Evolutionary conservation across 2,797 vertebrate genomes (phyloP), one percentile per base, ranked within the genome.

Genomic region (Champsocephalus esox): DNA sequence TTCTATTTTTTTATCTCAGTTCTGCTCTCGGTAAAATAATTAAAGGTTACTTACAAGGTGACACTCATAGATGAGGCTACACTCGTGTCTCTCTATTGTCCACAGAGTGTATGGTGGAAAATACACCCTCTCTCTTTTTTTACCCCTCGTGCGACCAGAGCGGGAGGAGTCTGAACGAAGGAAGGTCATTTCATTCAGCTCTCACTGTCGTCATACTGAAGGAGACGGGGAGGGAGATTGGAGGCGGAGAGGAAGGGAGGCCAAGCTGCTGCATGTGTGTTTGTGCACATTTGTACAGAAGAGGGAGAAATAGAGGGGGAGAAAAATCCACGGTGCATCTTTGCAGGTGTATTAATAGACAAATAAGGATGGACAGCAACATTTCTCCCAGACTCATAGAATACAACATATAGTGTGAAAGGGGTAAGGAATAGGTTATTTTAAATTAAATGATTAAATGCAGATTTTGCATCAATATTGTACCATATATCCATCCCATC

Each of bases 171-270:
- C 87, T 74, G 75, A 21, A 21, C 21, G 21, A 44, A 81, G 72
- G 87, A 92, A 92, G 89, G 85, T 92, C 91, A 90, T 85, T 92
- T 92, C 91, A 94, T 94, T 94, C 91, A 94, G 77, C 72, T 65
- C 73, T 80, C 21, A 61, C 84, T 93, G 90, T 78, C 88, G 82
- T 93, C 90, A 91, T 70, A 84, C 80, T 70, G 78, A 84, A 84
- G 70, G 76, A 87, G 84, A 85, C 66, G 24, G 80, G 72, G 75
- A 77, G 77, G 80, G 85, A 77, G 73, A 56, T 56, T 56, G 52
- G 66, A 66, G 76, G 69, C 10, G 10, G 74, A 63, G 62, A 28
- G 80, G 80, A 80, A 58, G 83, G n/a, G n/a, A n/a, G n/a, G n/a
- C n/a, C n/a, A n/a, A n/a, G n/a, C n/a, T n/a, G n/a, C n/a, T n/a